Evolutionary conservation across 2,797 vertebrate genomes (phyloP).

Genomic region (Esox masquinongy): DNA sequence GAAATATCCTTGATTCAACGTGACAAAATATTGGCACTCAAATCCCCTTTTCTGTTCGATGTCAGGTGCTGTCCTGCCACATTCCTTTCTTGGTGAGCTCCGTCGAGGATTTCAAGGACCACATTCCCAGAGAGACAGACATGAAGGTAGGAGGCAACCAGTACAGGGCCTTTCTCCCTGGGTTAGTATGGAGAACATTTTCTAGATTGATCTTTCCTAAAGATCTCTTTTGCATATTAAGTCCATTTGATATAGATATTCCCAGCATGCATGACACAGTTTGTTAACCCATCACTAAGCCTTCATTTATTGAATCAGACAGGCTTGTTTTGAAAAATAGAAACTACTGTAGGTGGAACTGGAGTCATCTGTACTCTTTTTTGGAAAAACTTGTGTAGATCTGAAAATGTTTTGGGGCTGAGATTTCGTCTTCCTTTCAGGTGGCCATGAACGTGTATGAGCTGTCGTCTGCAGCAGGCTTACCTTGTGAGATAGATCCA

Average conservation of each 20-base stretch:
- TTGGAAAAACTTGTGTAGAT: not conserved
- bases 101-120: conserved; percentile 98
- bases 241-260: not conserved
- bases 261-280: not conserved
- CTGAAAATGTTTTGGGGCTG: not conserved
- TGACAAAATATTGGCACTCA: not conserved
- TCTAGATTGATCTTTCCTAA: not conserved
- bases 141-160: conserved; percentile 86
- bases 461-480: conserved; percentile 92
- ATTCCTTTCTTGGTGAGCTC: conserved; percentile 99
- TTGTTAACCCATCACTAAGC: not conserved
- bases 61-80: conserved; percentile 95
- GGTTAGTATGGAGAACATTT: not conserved
- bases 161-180: not conserved
- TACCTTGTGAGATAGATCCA: conserved; percentile 97
- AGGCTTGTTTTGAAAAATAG: not conserved
- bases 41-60: not conserved
- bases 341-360: not conserved
- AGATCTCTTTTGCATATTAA: not conserved
- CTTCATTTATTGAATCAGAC: not conserved
- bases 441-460: conserved; percentile 99
- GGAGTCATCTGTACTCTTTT: not conserved
- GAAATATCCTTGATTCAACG: not conserved
- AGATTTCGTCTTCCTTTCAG: conserved; percentile 59
- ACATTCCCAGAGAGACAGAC: conserved; percentile 98